Conservation (phyloP, 2,888 invertebrate genomes). For the Minunthozetes semirufus region DNA sequence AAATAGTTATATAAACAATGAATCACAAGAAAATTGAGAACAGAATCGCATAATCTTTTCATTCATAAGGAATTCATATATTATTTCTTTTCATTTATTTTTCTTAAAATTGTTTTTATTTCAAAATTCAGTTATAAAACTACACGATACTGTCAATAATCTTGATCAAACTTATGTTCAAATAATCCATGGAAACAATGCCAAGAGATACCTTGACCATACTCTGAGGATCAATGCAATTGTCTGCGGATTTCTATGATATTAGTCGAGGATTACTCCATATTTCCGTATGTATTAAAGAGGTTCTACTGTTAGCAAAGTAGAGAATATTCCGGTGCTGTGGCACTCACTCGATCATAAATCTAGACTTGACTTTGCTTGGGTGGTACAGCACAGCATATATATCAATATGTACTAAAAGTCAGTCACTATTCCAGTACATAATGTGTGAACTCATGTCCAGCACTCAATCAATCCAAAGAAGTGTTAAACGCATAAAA, state of each 20-base stretch:
- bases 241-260: too few species aligned
- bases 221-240: too few species aligned
- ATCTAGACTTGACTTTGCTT: neutral
- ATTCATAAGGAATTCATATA: too few species aligned
- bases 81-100: too few species aligned
- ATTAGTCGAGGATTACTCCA: neutral
- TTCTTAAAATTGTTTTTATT: too few species aligned
- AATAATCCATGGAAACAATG: too few species aligned
- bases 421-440: neutral
- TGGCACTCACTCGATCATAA: constrained; percentile 5
- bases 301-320: neutral
- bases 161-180: too few species aligned
- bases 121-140: too few species aligned
- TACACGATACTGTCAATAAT: too few species aligned
- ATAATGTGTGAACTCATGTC: neutral
- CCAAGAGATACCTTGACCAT: too few species aligned
- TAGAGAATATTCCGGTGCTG: neutral
- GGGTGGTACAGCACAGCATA: neutral
- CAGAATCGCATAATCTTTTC: too few species aligned
- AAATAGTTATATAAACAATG: neutral
- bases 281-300: neutral
- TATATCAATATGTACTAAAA: neutral
- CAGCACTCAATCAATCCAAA: neutral
- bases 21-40: too few species aligned
- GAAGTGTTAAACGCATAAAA: constrained; percentile 1